Base-by-base conservation (phyloP, 2,888 invertebrate genomes). In the Ischnura elegans region DNA sequence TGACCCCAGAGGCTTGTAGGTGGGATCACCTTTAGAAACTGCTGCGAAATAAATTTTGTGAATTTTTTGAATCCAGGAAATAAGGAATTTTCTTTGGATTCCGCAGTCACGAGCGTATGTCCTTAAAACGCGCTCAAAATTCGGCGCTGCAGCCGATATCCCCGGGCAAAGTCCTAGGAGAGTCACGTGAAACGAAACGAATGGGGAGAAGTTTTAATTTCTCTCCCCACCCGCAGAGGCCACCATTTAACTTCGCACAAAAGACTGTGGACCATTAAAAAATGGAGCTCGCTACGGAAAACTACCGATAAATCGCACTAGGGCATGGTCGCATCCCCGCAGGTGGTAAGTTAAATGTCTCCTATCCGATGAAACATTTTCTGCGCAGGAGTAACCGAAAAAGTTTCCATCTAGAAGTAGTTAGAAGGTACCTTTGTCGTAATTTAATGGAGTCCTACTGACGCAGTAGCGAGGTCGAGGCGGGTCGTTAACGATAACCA, bases 191-290 rank as follows among this genome's bases (percentile, higher is more conserved):
- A 36, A 76, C 36, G 76, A 76, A 25, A 29, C 36, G 76, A 76
- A 76, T 10, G 76, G 76, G n/a, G 13, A 76, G 76, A 76, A 76
- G 76, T 76, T 76, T 76, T 76, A 76, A 76, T 76, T 76, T 76
- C 36, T 36, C 76, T 76, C 25, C 76, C 29, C 76, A 0, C 36
- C 13, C 29, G 29, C 76, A 8, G 3, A 13, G 36, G 36, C 76
- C 36, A 76, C 0, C 76, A n/a, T 76, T 76, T 76, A 76, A 76
- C 76, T 76, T 76, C 36, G 76, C 76, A 76, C 36, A 76, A 76
- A 36, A 76, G 76, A 76, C 76, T 76, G 76, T n/a, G 76, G 36
- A 76, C 76, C 76, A 76, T 76, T 76, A 29, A 29, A 51, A 51
- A 1, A 1, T 2, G 51, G 76, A 36, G 76, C 29, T 13, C 29